Evolutionary conservation across 2,888 invertebrate genomes (phyloP), one percentile per base, ranked within the genome.

Genomic region (Hyalella azteca): DNA sequence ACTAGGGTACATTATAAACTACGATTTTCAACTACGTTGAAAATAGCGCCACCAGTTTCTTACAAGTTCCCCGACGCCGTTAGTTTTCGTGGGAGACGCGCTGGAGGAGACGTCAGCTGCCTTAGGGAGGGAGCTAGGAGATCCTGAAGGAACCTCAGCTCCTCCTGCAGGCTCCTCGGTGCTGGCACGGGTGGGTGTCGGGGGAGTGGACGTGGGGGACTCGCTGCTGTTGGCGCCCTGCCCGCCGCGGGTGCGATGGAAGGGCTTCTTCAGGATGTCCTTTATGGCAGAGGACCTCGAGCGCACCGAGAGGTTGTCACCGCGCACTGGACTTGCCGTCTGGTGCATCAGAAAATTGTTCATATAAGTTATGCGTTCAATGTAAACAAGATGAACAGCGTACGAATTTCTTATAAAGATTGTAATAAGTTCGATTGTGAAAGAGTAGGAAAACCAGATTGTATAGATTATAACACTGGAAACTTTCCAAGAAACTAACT

Each of bases 191-290:
- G 81, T 81, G 29, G 84, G 84, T 1, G 84, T 84, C 7, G 81
- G 84, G n/a, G 84, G 84, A 15, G 84, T 82, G 66, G 84, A 84
- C 26, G 84, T 79, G 26, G 81, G 84, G 29, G 84, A 84, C 19
- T 66, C 66, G 39, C 66, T 66, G 36, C 66, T 36, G 36, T 66
- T 66, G 26, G 54, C 26, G 9, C 54, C 54, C 4, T 54, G 54
- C 11, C 32, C 66, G 15, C 66, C 66, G 36, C 66, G 22, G 13
- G 15, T 36, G 26, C 82, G 59, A 22, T 92, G 89, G 88, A 93
- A 93, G 54, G 92, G 92, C 86, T 92, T 90, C 85, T 91, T 90
- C 86, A 93, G 90, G 87, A 92, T 89, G 88, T 90, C 91, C 87
- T 92, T 91, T 88, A 92, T 90, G 85, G 91, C 90, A 87, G 89